phyloP scores from a whole-genome alignment of 2,888 invertebrate genomes.

The Nomada fucata region DNA sequence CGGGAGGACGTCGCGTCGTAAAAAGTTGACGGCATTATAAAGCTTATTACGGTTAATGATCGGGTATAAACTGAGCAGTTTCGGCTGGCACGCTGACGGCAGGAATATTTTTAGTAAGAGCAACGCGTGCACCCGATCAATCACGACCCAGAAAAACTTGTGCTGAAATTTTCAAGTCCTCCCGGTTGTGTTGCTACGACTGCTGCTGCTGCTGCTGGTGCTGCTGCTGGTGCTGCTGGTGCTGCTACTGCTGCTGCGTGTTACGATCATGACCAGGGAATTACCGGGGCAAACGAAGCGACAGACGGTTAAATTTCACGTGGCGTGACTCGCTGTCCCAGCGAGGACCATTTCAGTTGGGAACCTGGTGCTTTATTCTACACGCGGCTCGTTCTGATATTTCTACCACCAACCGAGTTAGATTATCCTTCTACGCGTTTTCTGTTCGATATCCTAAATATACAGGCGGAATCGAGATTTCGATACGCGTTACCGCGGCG shows the following conservation, averaged over 20 bases:
- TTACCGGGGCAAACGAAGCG: conserved; percentile 46
- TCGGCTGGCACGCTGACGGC: conserved; percentile 10
- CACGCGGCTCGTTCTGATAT: conserved; percentile 18
- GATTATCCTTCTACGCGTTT: neutral
- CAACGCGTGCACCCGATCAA: conserved; percentile 48
- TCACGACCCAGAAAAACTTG: conserved; percentile 57
- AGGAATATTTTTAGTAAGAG: conserved; percentile 37
- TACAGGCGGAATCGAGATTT: neutral
- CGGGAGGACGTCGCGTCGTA: neutral
- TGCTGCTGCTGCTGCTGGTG: neutral
- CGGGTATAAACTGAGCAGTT: conserved; percentile 27
- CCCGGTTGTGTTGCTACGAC: neutral
- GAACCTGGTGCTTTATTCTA: conserved; percentile 13
- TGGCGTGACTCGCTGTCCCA: conserved; percentile 45
- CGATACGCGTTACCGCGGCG: neutral
- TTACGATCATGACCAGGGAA: conserved; percentile 27
- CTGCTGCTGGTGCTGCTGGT: neutral
- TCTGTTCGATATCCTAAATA: neutral
- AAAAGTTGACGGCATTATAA: conserved; percentile 20
- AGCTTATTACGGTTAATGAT: conserved; percentile 45
- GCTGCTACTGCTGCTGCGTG: conserved; percentile 16
- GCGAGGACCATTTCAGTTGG: conserved; percentile 28
- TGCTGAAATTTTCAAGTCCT: conserved; percentile 43
- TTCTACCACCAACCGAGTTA: neutral
- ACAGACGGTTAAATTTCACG: conserved; percentile 55